Evolutionary conservation across 2,888 invertebrate species (phyloP).

Genomic region (Hydrotaea cyrtoneurina): DNA sequence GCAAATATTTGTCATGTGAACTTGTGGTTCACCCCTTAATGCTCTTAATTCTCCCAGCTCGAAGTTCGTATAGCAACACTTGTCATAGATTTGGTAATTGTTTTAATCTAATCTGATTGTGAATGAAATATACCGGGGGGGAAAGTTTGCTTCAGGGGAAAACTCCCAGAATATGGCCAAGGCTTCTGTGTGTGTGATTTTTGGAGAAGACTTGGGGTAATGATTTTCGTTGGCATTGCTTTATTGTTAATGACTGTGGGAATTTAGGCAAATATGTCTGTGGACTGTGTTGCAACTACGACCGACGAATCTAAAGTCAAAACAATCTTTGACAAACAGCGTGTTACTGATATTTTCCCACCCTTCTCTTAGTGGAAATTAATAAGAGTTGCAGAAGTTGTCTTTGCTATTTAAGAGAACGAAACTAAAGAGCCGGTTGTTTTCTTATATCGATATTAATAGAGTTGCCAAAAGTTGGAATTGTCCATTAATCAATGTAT

Average conservation of each 20-base stretch:
- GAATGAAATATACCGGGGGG: not conserved
- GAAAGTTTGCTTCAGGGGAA: not conserved
- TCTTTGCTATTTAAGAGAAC: constrained; percentile 30
- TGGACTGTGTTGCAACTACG: constrained; percentile 18
- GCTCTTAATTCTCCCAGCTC: constrained; percentile 17
- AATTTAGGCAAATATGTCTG: constrained; percentile 45
- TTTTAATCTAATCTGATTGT: constrained; percentile 18
- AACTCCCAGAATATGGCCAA: constrained; percentile 15
- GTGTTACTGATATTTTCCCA: constrained; percentile 45
- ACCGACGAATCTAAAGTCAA: not conserved
- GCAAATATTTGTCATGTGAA: constrained; percentile 52
- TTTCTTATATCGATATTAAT: not conserved
- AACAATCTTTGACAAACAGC: not conserved
- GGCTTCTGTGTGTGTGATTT: constrained; percentile 38
- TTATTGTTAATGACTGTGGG: constrained; percentile 64
- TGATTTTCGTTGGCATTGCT: not conserved
- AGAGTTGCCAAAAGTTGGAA: constrained; percentile 17
- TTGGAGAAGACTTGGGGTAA: not conserved
- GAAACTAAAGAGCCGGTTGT: not conserved
- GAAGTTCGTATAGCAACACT: not conserved
- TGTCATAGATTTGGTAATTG: constrained; percentile 4
- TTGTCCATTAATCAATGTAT: constrained; percentile 3
- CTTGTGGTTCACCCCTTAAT: constrained; percentile 9
- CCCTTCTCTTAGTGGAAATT: not conserved
- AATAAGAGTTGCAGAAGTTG: not conserved